Evolutionary conservation across 2,888 invertebrate genomes (phyloP), one percentile per base, ranked within the genome.

Genomic region (Ichneumoninae sp.): DNA sequence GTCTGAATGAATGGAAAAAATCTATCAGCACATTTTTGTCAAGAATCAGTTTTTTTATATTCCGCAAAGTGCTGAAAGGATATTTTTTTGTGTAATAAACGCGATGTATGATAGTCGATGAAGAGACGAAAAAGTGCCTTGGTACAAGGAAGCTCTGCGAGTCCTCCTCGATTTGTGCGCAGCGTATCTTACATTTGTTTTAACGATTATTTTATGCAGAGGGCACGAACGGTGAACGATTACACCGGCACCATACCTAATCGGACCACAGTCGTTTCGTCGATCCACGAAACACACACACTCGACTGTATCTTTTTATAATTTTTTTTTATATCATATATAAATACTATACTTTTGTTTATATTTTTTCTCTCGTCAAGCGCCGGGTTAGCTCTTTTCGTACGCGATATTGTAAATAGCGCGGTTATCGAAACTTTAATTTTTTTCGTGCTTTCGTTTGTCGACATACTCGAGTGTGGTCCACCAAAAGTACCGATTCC

Each of bases 21-120:
- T 69, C 69, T 79, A 69, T 63, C 40, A 76, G 79, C 78, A 83
- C 83, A 79, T 68, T 52, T 71, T 50, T 63, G 73, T 83, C 75
- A 66, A 65, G 54, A 70, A 78, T 81, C 74, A 65, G 70, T 71
- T 65, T 81, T 78, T 78, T 80, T 85, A 40, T 70, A 66, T 81
- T 83, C 81, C 75, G 47, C 68, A 66, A 71, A 81, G 47, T 65
- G 70, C 65, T 70, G 81, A 44, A 73, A 70, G 71, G 33, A 30
- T 50, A 52, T 40, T 73, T 47, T 70, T 71, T 79, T 54, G 19
- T 66, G 66, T 66, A 77, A n/a, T 77, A 57, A 52, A 57, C 22
- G 22, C 65, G 63, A 66, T 70, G 70, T 76, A 76, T 73, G 70
- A 75, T 71, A 66, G 47, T 71, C 57, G 57, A 77, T n/a, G 40